Percentiles rank a stretch among this genome's conserved stretches.
phyloP scores from a whole-genome alignment of 2,113 vertebrate genomes.

The Oreocharis arfaki region DNA sequence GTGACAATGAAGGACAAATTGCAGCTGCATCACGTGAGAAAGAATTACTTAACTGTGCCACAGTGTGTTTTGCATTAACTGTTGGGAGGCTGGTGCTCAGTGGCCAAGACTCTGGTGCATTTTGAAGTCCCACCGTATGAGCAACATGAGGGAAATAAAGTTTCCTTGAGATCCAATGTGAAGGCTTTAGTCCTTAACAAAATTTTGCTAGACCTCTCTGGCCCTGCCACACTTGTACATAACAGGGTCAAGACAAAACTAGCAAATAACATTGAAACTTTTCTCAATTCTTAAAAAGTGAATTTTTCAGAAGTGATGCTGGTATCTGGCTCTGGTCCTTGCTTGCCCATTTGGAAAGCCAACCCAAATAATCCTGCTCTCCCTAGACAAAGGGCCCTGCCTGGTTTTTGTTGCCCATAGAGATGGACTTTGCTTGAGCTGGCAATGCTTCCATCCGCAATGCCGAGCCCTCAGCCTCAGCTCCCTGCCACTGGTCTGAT shows the following conservation, averaged over 20 bases:
- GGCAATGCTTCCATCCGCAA: rapidly evolving
- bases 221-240: background rate
- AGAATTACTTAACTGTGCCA: background rate
- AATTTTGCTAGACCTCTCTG: background rate
- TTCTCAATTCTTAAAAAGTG: background rate
- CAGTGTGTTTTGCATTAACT: background rate
- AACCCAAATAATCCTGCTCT: background rate
- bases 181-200: background rate
- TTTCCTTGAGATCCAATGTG: background rate
- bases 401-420: background rate
- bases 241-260: background rate
- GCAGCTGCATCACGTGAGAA: background rate
- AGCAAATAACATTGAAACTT: background rate
- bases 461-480: background rate
- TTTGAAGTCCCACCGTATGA: background rate
- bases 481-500: background rate
- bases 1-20: background rate
- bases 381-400: background rate
- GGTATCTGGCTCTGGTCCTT: background rate
- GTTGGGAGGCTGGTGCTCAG: background rate
- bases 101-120: background rate
- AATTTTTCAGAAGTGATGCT: background rate
- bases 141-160: background rate
- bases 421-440: background rate
- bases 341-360: background rate